Base-by-base conservation (phyloP, 2,888 invertebrate species). In the Trichogramma dendrolimi region DNA sequence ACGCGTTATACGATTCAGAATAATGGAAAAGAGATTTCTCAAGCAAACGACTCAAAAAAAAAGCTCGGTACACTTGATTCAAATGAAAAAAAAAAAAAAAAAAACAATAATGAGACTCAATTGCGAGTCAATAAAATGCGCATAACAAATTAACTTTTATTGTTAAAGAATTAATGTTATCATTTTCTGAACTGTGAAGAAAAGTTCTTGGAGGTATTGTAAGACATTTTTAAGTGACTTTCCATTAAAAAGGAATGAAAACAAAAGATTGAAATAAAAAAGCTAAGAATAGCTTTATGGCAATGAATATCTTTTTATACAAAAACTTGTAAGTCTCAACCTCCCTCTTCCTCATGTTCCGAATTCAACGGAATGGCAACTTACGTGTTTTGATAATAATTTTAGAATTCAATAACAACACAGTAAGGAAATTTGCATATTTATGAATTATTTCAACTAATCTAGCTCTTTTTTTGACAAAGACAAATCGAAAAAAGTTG, bases 91-190 rank as follows among this genome's bases (percentile, higher is more conserved):
- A 50, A 61, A 60, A 59, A 41, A 43, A 61, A 48, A 14, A 42
- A 58, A 47, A 57, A 43, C 47, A 5, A 27, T 6, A 48, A 14
- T 5, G 27, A 48, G 48, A 14, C 11, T 48, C 27, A 48, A 48
- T 6, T 8, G 48, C 14, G 11, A 48, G 48, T 14, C 11, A 48
- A 4, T 11, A 48, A n/a, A 14, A 48, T 48, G 11, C 48, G 27
- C 27, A 27, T 48, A 48, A 6, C 48, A 14, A 11, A 48, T 48
- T 48, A 14, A 48, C n/a, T 11, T 70, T 68, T 67, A 72, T 70
- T 75, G 68, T 74, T 27, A 27, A 27, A 27, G 27, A 71, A 65
- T 70, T 67, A 72, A 71, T 63, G 57, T 59, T 27, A 62, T 58
- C 48, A 59, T 62, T 48, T 70, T 69, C 71, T 70, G 71, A 69